Evolutionary conservation across 2,797 vertebrate genomes (phyloP).

Genomic region (Microcaecilia unicolor): DNA sequence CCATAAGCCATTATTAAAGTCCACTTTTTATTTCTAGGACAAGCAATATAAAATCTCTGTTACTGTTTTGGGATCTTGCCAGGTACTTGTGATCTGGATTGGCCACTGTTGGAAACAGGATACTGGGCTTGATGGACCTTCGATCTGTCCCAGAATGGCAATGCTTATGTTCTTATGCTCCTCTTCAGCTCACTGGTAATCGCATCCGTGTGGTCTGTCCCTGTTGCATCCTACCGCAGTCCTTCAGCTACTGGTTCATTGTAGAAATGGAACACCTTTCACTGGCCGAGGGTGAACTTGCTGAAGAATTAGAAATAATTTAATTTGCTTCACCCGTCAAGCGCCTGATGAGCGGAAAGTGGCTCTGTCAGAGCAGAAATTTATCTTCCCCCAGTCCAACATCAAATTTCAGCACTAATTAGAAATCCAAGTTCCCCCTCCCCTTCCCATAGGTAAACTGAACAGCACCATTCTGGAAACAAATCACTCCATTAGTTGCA

Average conservation of each 20-base stretch:
- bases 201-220: background rate
- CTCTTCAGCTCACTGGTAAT: too few relatives aligned
- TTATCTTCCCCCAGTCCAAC: constrained; percentile 56
- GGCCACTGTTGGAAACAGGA: too few relatives aligned
- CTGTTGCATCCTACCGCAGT: constrained; percentile 1
- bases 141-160: too few relatives aligned
- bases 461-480: constrained; percentile 57
- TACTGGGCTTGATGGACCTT: too few relatives aligned
- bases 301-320: constrained; percentile 60
- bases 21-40: too few relatives aligned
- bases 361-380: constrained; percentile 58
- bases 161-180: too few relatives aligned
- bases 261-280: constrained; percentile 20
- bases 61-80: too few relatives aligned
- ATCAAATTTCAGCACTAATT: constrained; percentile 73
- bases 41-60: too few relatives aligned
- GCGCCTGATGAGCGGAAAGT: constrained; percentile 53
- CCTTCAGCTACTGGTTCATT: constrained; percentile 17
- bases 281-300: constrained; percentile 44
- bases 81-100: too few relatives aligned
- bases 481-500: constrained; percentile 61
- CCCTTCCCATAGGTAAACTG: constrained; percentile 27
- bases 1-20: too few relatives aligned
- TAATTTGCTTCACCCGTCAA: constrained; percentile 57
- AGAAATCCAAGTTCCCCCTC: constrained; percentile 39